These are phyloP conservation scores for Dastarcus helophoroides DNA, from an alignment of 2,888 invertebrate species.

Conservation along the genomic window DNA sequence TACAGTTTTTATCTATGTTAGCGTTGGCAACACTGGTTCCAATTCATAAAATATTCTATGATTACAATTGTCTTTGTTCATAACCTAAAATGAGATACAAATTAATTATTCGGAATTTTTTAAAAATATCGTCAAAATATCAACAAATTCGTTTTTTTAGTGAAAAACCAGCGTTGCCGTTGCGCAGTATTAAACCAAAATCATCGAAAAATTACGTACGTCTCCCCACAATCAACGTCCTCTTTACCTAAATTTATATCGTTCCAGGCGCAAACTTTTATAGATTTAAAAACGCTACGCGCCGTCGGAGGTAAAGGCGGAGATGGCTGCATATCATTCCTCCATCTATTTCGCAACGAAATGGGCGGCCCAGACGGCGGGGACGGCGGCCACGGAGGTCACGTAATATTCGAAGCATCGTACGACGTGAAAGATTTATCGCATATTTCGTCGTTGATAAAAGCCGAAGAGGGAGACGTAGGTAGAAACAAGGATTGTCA, in stretches of 20 bases:
- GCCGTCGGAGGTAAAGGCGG: slow-evolving; percentile 83
- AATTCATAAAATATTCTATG: no score
- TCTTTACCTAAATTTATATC: slow-evolving; percentile 2
- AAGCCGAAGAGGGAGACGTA: slow-evolving; percentile 58
- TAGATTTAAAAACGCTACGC: slow-evolving; percentile 57
- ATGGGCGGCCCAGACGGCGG: slow-evolving; percentile 92
- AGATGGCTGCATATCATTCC: slow-evolving; percentile 82
- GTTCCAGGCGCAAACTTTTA: slow-evolving; percentile 41
- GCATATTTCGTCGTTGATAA: slow-evolving; percentile 47
- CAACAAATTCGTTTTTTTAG: no score
- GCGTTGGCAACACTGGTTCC: no score
- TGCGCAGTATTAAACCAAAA: slow-evolving; percentile 39
- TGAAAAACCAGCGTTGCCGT: slow-evolving; percentile 30
- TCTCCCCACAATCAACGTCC: slow-evolving; percentile 15
- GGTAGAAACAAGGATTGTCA: slow-evolving; percentile 66
- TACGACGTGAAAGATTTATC: slow-evolving; percentile 57
- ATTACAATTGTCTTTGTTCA: no score
- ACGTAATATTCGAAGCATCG: slow-evolving; percentile 74
- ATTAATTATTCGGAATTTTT: no score
- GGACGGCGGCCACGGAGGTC: slow-evolving; percentile 93
- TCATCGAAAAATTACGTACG: slow-evolving; percentile 36
- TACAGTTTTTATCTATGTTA: no score
- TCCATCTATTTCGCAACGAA: slow-evolving; percentile 72
- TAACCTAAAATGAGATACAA: no score
- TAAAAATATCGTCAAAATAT: no score